Conservation (phyloP, 1,140 invertebrate species). For the Wasmannia auropunctata region DNA sequence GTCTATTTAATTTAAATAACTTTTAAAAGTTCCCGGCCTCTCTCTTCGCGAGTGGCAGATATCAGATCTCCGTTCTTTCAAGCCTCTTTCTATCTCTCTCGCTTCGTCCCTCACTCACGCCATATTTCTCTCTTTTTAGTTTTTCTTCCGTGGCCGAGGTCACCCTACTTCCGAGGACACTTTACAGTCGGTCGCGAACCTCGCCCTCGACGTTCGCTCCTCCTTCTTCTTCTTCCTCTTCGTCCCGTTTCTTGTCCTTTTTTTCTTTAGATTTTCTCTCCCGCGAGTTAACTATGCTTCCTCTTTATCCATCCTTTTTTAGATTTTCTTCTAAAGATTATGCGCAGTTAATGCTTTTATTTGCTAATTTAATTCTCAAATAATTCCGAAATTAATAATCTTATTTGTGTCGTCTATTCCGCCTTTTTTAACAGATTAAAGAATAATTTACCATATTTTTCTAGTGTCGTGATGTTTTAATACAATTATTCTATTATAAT, state of each 20-base stretch:
- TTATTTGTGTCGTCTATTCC: slow-evolving; percentile 31
- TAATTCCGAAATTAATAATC: slow-evolving; percentile 69
- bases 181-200: slow-evolving; percentile 25
- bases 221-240: slow-evolving; percentile 4
- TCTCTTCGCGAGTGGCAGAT: slow-evolving; percentile 4
- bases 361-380: slow-evolving; percentile 64
- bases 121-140: slow-evolving; percentile 1
- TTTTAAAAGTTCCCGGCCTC: slow-evolving; percentile 71
- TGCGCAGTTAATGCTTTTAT: slow-evolving; percentile 58
- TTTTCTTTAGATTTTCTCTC: slow-evolving; percentile 13
- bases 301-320: slow-evolving; percentile 16
- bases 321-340: not conserved
- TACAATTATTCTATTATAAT: not conserved
- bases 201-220: slow-evolving; percentile 7
- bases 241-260: not conserved
- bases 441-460: not conserved
- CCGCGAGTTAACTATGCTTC: not conserved
- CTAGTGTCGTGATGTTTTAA: too few relatives aligned
- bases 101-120: not conserved
- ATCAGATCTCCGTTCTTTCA: slow-evolving; percentile 57
- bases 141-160: slow-evolving; percentile 13
- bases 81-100: not conserved
- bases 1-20: slow-evolving; percentile 80
- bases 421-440: not conserved
- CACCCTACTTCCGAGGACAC: slow-evolving; percentile 27